Conservation (phyloP, 1,140 invertebrate genomes). For the honey bee (Apis mellifera) region DNA sequence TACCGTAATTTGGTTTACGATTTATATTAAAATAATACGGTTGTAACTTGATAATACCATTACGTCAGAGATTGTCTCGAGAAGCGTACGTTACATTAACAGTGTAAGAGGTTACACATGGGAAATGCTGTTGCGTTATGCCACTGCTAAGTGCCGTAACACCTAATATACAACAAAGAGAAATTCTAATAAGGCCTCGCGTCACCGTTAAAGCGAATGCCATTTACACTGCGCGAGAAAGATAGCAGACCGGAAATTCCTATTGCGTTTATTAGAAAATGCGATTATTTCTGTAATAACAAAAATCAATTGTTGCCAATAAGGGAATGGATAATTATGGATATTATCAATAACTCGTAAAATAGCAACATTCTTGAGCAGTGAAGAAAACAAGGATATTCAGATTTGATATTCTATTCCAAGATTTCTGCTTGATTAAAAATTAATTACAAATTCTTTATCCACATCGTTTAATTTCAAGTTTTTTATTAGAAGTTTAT, state of each 20-base stretch:
- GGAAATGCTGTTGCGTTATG: constrained; percentile 42
- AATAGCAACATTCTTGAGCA: too few relatives aligned
- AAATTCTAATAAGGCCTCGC: constrained; percentile 59
- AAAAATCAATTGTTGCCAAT: too few relatives aligned
- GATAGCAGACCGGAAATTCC: constrained; percentile 8
- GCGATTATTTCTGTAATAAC: neutral
- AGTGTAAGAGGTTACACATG: constrained; percentile 56
- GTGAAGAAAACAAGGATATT: too few relatives aligned
- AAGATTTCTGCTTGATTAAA: too few relatives aligned
- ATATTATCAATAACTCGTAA: too few relatives aligned
- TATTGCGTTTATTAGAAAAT: neutral
- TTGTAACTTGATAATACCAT: constrained; percentile 58
- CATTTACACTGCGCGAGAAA: constrained; percentile 48
- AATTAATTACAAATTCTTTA: too few relatives aligned
- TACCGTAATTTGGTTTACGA: constrained; percentile 38
- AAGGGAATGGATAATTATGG: too few relatives aligned
- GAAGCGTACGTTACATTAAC: constrained; percentile 47
- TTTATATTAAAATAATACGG: constrained; percentile 53
- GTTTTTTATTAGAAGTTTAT: too few relatives aligned
- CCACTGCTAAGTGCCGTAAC: constrained; percentile 62
- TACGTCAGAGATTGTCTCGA: constrained; percentile 55
- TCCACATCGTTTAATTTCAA: too few relatives aligned
- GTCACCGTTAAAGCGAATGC: constrained; percentile 31
- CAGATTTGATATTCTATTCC: too few relatives aligned
- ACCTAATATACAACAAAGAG: constrained; percentile 60